Base-by-base conservation (phyloP, 2,888 invertebrate genomes). In the Latheticus oryzae region DNA sequence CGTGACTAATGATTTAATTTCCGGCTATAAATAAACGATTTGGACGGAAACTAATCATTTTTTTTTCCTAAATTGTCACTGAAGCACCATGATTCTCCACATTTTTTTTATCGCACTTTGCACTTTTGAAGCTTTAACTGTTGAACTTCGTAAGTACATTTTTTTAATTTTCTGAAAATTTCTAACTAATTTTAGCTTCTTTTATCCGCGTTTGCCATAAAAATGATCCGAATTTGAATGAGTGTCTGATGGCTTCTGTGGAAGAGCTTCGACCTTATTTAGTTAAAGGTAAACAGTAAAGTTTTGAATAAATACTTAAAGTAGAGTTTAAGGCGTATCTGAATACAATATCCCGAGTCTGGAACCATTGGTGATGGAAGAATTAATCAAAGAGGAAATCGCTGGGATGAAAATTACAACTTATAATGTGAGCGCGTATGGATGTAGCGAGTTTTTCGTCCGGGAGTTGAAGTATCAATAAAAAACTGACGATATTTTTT, bases 261-360 rank as follows among this genome's bases (percentile, higher is more conserved):
- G 80, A 82, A 60, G 70, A 75, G 15, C 64, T 85, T 5, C 73
- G 78, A 51, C 83, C 83, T 0, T 79, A 80, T 62, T 72, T 85
- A 28, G 73, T 73, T 11, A 73, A 71, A 63, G 85, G 81, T 80
- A 70, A n/a, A n/a, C n/a, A n/a, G 24, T 1, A 9, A 8, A 13
- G 15, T 13, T 23, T 23, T 24, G 13, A 32, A n/a, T n/a, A n/a
- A n/a, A 17, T 47, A 17, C 16, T 45, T 17, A 8, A 5, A 23
- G 8, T 17, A 5, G 28, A 11, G 35, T 45, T 50, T 52, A 56
- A 79, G 79, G 83, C 13, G 78, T 82, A 4, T 81, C 84, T 0
- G 83, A 84, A 58, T 80, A 83, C 58, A 79, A 81, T 28, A 80
- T 85, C 51, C 85, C 85, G 0, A 78, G 81, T 8, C 68, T 85